These are phyloP conservation scores for Campoletis raptor DNA, from an alignment of 2,888 invertebrate genomes.

Conservation along the genomic window DNA sequence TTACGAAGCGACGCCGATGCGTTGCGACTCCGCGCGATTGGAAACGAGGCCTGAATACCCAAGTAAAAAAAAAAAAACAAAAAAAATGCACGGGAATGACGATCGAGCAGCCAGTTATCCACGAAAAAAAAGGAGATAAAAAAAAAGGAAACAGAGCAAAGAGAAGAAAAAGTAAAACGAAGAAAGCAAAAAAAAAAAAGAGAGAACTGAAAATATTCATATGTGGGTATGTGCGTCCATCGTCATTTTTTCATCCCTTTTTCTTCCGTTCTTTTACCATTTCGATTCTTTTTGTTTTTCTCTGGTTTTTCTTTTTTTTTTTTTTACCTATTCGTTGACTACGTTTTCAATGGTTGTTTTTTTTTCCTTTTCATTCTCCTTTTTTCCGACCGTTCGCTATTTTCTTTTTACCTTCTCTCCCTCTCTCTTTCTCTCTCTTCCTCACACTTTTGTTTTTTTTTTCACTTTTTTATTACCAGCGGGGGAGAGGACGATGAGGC, in stretches of 20 bases:
- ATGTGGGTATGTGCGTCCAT: slow-evolving; percentile 58
- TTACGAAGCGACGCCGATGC: slow-evolving; percentile 76
- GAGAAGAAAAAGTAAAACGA: slow-evolving; percentile 29
- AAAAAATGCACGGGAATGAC: slow-evolving; percentile 63
- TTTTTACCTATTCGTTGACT: slow-evolving; percentile 13
- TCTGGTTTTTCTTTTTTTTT: neutral
- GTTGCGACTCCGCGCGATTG: slow-evolving; percentile 68
- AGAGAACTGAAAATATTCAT: slow-evolving; percentile 57
- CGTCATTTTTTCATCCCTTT: slow-evolving; percentile 51
- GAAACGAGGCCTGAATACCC: slow-evolving; percentile 72
- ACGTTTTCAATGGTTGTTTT: slow-evolving; percentile 32
- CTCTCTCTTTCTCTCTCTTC: neutral
- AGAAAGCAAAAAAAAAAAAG: neutral
- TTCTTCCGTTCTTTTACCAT: slow-evolving; percentile 53
- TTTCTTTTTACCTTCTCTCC: slow-evolving; percentile 11
- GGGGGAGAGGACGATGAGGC: slow-evolving; percentile 20
- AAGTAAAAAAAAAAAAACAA: slow-evolving; percentile 34
- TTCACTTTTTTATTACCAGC: slow-evolving; percentile 32
- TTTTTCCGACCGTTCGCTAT: slow-evolving; percentile 31
- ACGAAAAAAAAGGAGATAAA: slow-evolving; percentile 48
- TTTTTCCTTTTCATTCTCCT: slow-evolving; percentile 30
- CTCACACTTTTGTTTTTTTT: slow-evolving; percentile 23
- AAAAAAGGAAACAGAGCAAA: slow-evolving; percentile 1
- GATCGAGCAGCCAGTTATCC: slow-evolving; percentile 74
- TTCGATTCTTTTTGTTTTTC: slow-evolving; percentile 25